Conservation (phyloP, 2,113 vertebrate genomes). For the Trichechus manatus region DNA sequence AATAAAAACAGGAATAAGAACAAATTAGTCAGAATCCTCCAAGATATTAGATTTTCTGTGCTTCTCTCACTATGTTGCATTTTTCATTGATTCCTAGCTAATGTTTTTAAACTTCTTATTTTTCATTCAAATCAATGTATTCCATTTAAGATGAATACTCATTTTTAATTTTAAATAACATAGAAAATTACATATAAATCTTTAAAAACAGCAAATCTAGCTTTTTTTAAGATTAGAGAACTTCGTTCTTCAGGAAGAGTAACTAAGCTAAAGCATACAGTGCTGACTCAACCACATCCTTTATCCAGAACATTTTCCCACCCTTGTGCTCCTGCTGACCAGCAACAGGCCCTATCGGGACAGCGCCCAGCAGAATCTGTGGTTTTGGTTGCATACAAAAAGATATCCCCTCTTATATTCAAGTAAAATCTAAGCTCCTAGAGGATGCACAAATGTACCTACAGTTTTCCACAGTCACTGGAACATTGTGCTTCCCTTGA, state of each 20-base stretch:
- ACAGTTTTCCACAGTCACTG: neutral
- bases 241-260: neutral
- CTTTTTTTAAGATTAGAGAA: neutral
- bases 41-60: neutral
- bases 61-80: neutral
- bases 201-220: neutral
- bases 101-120: neutral
- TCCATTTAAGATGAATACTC: neutral
- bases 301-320: neutral
- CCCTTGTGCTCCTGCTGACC: neutral
- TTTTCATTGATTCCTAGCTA: slow-evolving; percentile 20
- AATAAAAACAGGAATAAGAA: neutral
- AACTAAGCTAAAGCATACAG: neutral
- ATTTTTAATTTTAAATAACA: neutral
- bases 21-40: neutral
- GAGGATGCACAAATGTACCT: neutral
- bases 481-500: neutral
- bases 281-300: neutral
- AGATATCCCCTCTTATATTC: neutral
- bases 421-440: neutral
- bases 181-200: neutral
- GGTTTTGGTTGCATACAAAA: neutral
- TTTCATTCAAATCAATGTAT: neutral
- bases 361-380: neutral
- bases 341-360: neutral